Evolutionary conservation across 2,888 invertebrate genomes (phyloP).

Genomic region (Mythimna albipuncta): DNA sequence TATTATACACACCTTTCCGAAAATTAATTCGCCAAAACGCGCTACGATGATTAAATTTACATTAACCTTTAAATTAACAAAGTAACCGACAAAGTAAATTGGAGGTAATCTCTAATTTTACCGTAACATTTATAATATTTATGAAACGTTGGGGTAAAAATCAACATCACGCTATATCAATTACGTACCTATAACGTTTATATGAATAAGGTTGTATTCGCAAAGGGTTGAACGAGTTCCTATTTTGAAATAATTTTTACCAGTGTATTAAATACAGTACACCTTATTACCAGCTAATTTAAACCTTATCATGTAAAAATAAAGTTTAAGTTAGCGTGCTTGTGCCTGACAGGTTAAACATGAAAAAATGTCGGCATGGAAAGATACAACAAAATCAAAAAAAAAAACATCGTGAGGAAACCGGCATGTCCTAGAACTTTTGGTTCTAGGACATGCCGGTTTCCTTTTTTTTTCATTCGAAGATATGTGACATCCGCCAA

Average conservation of each 20-base stretch:
- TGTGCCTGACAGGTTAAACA: background rate
- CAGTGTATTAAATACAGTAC: too few species aligned
- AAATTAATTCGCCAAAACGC: slow-evolving; percentile 34
- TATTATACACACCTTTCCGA: slow-evolving; percentile 20
- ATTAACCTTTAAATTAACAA: slow-evolving; percentile 58
- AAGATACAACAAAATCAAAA: too few species aligned
- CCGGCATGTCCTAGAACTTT: too few species aligned
- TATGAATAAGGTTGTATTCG: slow-evolving; percentile 13
- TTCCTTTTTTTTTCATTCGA: too few species aligned
- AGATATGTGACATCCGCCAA: too few species aligned
- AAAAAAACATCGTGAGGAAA: too few species aligned
- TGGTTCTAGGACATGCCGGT: too few species aligned
- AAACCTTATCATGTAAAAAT: too few species aligned
- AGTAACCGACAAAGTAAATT: slow-evolving; percentile 54
- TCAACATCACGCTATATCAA: slow-evolving; percentile 79
- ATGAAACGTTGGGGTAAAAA: slow-evolving; percentile 55
- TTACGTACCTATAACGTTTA: slow-evolving; percentile 67
- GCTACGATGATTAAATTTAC: slow-evolving; percentile 57
- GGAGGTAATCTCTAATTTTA: slow-evolving; percentile 57
- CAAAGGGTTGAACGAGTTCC: background rate
- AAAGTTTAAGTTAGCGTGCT: too few species aligned
- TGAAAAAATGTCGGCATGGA: too few species aligned
- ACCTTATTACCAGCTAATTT: too few species aligned
- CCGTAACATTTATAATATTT: slow-evolving; percentile 51
- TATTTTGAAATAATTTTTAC: background rate